Base-by-base conservation (phyloP, 2,888 invertebrate species). In the Phrixothrix hirtus region DNA sequence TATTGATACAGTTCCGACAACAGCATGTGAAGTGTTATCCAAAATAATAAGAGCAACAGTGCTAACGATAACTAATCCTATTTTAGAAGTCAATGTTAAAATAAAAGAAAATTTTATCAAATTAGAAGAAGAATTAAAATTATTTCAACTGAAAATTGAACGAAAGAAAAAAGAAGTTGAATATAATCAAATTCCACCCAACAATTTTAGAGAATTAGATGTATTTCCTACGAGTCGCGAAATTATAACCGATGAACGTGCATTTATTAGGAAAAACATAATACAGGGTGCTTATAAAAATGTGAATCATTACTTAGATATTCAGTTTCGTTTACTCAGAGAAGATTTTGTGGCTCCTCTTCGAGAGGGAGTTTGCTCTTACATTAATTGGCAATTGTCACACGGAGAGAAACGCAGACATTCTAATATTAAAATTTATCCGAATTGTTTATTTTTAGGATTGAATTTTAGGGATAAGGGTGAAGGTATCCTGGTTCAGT, bases 261-360 rank as follows among this genome's bases (percentile, higher is more conserved):
- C 77, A 0, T 83, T 79, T 65, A 61, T 84, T 12, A 73, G 81
- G n/a, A 79, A 81, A 0, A 86, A 85, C 65, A 80, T 84, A 42
- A 71, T 81, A 0, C 72, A 80, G 31, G 88, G 87, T 10, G 77
- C 79, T 0, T 92, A 88, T 69, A 67, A 76, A 1, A 78, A 78
- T 65, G 77, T 86, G 1, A 79, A 85, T 32, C 84, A 90, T 64
- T 94, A 94, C 68, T 75, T 94, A 14, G 87, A 89, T 62, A 77
- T 86, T n/a, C 92, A 92, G 61, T 90, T 89, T 66, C 80, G 87
- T 26, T 76, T 92, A 25, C 69, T 93, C 37, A 76, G 89, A 25
- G 91, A 93, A 76, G 93, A 94, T 73, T 91, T 88, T 67, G 79
- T 89, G 21, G 78, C 80, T 11, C 89, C 92, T 0, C 69, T 94